Evolutionary conservation across 1,140 invertebrate species (phyloP).

Genomic region (Drosophila pseudoananassae): DNA sequence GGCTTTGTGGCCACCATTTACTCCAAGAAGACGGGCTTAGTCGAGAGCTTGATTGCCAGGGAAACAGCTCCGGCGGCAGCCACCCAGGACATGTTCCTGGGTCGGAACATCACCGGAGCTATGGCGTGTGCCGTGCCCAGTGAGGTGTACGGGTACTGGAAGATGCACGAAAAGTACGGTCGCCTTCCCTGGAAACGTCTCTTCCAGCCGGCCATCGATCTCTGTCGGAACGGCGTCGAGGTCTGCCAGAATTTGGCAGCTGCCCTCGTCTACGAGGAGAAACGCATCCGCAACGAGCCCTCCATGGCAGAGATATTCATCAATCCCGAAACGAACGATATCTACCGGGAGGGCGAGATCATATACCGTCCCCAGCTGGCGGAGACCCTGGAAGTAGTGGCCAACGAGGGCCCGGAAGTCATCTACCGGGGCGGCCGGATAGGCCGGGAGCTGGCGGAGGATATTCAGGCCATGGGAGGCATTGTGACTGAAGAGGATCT

Average conservation of each 20-base stretch:
- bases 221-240: conserved; percentile 89
- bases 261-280: conserved; percentile 86
- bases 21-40: conserved; percentile 86
- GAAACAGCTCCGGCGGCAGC: conserved; percentile 91
- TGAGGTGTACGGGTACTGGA: conserved; percentile 94
- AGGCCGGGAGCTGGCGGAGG: conserved; percentile 87
- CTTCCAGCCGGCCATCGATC: conserved; percentile 90
- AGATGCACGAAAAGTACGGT: conserved; percentile 90
- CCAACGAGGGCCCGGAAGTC: conserved; percentile 87
- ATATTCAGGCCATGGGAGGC: conserved; percentile 89
- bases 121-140: conserved; percentile 95
- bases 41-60: conserved; percentile 89
- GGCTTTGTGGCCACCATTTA: conserved; percentile 94
- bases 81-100: conserved; percentile 88
- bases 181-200: conserved; percentile 92
- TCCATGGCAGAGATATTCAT: conserved; percentile 88
- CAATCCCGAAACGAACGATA: conserved; percentile 87
- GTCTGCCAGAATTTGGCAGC: conserved; percentile 90
- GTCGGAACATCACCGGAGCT: conserved; percentile 85
- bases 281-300: conserved; percentile 87
- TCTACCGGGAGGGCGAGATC: conserved; percentile 88
- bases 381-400: conserved; percentile 89
- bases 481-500: conserved; percentile 93
- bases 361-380: conserved; percentile 89
- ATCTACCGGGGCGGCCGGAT: conserved; percentile 89